Conservation (phyloP, 2,113 vertebrate species). For the Zosterops hypoxanthus region DNA sequence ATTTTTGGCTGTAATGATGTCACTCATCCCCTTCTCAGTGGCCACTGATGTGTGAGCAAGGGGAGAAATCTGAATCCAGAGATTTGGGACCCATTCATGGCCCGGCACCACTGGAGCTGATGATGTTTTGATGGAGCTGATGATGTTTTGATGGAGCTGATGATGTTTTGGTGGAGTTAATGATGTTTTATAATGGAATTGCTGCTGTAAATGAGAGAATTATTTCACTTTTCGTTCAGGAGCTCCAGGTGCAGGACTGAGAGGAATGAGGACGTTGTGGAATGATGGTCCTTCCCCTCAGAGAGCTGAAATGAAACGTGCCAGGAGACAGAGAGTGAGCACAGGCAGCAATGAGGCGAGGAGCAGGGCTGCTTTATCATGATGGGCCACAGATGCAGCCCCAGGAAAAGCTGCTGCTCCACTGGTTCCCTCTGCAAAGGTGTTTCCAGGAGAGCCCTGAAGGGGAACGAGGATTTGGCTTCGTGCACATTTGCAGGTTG, state of each 20-base stretch:
- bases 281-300: neutral
- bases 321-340: too few species aligned
- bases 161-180: neutral
- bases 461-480: too few species aligned
- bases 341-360: too few species aligned
- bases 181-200: neutral
- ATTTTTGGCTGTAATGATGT: too few species aligned
- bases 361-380: too few species aligned
- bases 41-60: neutral
- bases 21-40: neutral
- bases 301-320: neutral
- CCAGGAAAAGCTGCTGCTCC: too few species aligned
- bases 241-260: neutral
- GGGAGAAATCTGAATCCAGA: neutral
- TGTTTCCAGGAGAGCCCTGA: too few species aligned
- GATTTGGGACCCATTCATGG: neutral
- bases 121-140: neutral
- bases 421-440: too few species aligned
- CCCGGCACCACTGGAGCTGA: neutral
- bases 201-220: neutral
- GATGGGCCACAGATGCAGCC: too few species aligned
- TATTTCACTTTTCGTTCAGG: neutral
- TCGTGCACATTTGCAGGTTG: too few species aligned
- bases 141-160: neutral
- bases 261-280: neutral